Percentiles rank a stretch among this genome's conserved stretches.
These are phyloP conservation scores for Mormyrus iriodes DNA, from an alignment of 2,113 vertebrate genomes.

Conservation along the genomic window DNA sequence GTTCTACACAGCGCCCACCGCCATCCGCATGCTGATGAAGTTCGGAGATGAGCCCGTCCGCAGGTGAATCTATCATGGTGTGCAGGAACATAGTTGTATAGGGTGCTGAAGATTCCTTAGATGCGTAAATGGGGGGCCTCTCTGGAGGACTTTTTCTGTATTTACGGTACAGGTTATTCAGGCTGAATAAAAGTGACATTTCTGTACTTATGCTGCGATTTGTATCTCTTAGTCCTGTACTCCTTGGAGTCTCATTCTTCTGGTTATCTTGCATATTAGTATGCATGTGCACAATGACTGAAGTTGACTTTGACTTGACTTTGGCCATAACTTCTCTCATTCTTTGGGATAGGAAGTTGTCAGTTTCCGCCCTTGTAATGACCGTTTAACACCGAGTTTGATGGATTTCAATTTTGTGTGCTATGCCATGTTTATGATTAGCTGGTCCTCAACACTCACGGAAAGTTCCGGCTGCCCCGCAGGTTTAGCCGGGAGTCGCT, in stretches of 20 bases:
- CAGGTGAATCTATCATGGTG: slow-evolving; percentile 61
- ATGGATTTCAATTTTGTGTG: background rate
- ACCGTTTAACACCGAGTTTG: background rate
- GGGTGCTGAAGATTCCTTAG: background rate
- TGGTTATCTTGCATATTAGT: background rate
- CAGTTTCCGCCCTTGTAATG: background rate
- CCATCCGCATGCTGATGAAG: slow-evolving; percentile 94
- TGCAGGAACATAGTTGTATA: background rate
- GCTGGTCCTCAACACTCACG: background rate
- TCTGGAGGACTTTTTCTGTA: too few relatives aligned
- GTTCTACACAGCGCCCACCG: slow-evolving; percentile 95
- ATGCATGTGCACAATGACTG: background rate
- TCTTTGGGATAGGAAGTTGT: background rate
- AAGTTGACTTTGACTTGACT: background rate
- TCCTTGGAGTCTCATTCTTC: background rate
- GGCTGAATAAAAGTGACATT: too few relatives aligned
- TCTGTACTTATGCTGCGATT: background rate
- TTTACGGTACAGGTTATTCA: too few relatives aligned
- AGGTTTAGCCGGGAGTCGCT: slow-evolving; percentile 82
- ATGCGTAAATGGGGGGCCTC: background rate
- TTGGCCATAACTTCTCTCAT: background rate
- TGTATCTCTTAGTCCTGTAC: background rate
- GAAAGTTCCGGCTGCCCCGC: background rate
- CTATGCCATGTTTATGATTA: background rate
- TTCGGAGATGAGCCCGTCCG: slow-evolving; percentile 83